A percentile compares a stretch with the other conserved stretches of the same genome.
Conservation (phyloP, 2,113 vertebrate species). For the Aleadryas rufinucha region DNA sequence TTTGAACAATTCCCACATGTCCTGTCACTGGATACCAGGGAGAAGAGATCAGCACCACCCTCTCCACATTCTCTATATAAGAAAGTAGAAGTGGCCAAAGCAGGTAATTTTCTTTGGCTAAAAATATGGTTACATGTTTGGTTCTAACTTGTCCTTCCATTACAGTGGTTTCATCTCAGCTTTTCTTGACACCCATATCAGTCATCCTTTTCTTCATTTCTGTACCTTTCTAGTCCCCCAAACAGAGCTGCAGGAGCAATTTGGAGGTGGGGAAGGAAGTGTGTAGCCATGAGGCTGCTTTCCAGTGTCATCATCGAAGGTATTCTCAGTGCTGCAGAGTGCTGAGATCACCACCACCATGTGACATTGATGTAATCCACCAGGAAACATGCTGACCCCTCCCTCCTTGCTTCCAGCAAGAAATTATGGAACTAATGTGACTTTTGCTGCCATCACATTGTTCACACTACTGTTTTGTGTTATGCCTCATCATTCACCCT, state of each 20-base stretch:
- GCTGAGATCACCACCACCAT: not conserved
- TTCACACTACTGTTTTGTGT: slow-evolving; percentile 10
- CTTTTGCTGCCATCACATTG: slow-evolving; percentile 26
- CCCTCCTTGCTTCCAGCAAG: not conserved
- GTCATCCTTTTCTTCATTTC: not conserved
- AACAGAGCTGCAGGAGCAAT: not conserved
- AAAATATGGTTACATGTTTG: not conserved
- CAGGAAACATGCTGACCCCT: not conserved
- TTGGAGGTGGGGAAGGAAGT: not conserved
- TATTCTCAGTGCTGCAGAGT: not conserved
- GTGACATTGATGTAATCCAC: not conserved
- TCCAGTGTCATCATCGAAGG: not conserved
- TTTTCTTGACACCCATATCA: not conserved
- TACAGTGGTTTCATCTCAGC: not conserved
- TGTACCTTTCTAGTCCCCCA: not conserved
- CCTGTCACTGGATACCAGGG: not conserved
- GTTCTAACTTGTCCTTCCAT: not conserved
- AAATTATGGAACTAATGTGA: not conserved
- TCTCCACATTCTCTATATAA: not conserved
- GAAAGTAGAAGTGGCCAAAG: not conserved
- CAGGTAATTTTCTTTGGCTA: not conserved
- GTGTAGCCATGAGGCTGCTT: not conserved
- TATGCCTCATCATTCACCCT: slow-evolving; percentile 6
- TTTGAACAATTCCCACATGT: not conserved
- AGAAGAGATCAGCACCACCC: not conserved